These are phyloP conservation scores for Beris chalybata DNA, from an alignment of 2,888 invertebrate species.

Conservation along the genomic window DNA sequence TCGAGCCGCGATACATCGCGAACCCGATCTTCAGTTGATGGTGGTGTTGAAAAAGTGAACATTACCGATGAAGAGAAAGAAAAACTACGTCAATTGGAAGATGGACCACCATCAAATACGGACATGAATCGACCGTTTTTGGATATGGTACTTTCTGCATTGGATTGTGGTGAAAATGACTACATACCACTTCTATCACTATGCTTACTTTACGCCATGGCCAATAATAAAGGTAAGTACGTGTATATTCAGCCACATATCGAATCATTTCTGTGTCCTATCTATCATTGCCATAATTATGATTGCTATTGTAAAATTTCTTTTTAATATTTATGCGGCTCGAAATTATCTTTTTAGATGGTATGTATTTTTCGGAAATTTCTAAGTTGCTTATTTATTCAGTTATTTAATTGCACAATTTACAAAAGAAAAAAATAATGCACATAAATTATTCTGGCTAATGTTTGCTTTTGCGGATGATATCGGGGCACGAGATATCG, in stretches of 20 bases:
- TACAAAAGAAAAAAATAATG: neutral
- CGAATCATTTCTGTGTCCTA: neutral
- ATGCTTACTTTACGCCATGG: conserved; percentile 89
- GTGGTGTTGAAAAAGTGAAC: conserved; percentile 62
- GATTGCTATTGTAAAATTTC: conserved; percentile 17
- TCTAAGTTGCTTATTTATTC: neutral
- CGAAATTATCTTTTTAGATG: conserved; percentile 26
- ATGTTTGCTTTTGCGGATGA: neutral
- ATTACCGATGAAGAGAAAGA: conserved; percentile 95
- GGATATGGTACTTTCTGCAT: conserved; percentile 82
- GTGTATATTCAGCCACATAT: neutral
- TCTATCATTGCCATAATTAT: neutral
- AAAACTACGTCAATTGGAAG: conserved; percentile 53
- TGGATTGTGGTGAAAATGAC: conserved; percentile 91
- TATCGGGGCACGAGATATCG: neutral
- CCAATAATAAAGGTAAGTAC: conserved; percentile 86
- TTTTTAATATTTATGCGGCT: conserved; percentile 31
- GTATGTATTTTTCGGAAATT: conserved; percentile 23
- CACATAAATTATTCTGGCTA: no score
- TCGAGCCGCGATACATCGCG: conserved; percentile 38
- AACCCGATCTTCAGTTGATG: conserved; percentile 26
- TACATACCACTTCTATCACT: conserved; percentile 89
- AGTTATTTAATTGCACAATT: neutral
- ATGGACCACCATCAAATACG: conserved; percentile 28
- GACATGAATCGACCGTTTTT: conserved; percentile 66